Evolutionary conservation across 1,140 invertebrate genomes (phyloP), one percentile per base, ranked within the genome.

Genomic region (Harpegnathos saltator): DNA sequence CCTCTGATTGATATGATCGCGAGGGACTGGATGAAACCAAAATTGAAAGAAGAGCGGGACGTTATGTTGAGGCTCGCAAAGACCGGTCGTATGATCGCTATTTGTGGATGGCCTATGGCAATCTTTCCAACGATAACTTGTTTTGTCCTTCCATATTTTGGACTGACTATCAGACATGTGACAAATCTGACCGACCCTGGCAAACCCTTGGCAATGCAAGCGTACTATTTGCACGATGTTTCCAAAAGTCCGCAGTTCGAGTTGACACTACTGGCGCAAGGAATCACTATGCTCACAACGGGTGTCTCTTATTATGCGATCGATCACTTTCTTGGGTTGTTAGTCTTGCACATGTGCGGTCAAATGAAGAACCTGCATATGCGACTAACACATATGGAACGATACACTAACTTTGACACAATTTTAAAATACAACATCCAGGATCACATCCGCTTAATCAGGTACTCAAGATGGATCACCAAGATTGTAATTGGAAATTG

Each of bases 11-110:
- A 74, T 12, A 74, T 82, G 80, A 69, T 85, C 0, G 26, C 52
- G 0, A 59, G 54, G 12, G 83, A 85, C 24, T 85, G 80, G 83
- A 66, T 26, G 11, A 85, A 15, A 38, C 15, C 15, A 1, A 82
- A 85, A n/a, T 50, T 66, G 17, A 33, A 82, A 19, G 22, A 44
- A 7, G 61, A 82, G 4, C 33, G 44, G 82, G 26, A 1, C 12
- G 52, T 85, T 2, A 73, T 73, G 68, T 17, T 73, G 54, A 69
- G 17, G 9, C 59, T 15, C 17, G 61, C 77, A 12, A 50, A 3
- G 9, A 66, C 69, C 1, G n/a, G 17, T n/a, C 71, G 44, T 11
- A 33, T 0, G 5, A 7, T 63, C 11, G 59, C 33, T 4, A 29
- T 65, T 15, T 61, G 72, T 0, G 33, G 56, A 62, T 22, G 2